These are phyloP conservation scores for Parasteatoda tepidariorum DNA, from an alignment of 1,140 invertebrate species.

Conservation along the genomic window DNA sequence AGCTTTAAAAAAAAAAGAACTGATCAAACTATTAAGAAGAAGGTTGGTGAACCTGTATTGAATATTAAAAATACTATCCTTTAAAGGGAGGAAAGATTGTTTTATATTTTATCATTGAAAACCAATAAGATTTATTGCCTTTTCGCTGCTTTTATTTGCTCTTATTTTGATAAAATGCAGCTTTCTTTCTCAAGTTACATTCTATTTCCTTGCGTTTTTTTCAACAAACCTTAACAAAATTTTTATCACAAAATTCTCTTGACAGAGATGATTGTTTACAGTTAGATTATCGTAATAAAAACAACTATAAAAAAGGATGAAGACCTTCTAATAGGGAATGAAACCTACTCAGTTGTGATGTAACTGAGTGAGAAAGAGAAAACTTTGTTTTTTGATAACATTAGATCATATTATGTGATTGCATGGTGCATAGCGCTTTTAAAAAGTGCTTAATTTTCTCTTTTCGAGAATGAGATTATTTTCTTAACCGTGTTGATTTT, in stretches of 20 bases:
- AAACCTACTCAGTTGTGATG: neutral
- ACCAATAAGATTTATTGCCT: neutral
- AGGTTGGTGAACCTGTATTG: too few relatives aligned
- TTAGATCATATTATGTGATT: neutral
- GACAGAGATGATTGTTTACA: neutral
- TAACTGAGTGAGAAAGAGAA: neutral
- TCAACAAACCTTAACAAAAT: neutral
- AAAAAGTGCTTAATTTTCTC: too few relatives aligned
- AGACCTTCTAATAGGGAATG: neutral
- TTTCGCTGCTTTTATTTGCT: neutral
- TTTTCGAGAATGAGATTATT: too few relatives aligned
- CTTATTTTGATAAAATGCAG: neutral
- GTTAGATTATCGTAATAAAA: neutral
- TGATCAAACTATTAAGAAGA: too few relatives aligned
- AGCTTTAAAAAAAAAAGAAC: too few relatives aligned
- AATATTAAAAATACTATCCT: too few relatives aligned
- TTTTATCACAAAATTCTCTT: neutral
- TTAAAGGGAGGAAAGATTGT: neutral
- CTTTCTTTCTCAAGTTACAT: neutral
- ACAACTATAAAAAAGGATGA: neutral
- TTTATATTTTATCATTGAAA: neutral
- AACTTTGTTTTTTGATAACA: neutral
- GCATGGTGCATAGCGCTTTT: too few relatives aligned
- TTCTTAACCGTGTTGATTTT: too few relatives aligned
- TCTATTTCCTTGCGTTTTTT: neutral